Conservation (phyloP, 2,113 vertebrate genomes). For the Rostratula benghalensis region DNA sequence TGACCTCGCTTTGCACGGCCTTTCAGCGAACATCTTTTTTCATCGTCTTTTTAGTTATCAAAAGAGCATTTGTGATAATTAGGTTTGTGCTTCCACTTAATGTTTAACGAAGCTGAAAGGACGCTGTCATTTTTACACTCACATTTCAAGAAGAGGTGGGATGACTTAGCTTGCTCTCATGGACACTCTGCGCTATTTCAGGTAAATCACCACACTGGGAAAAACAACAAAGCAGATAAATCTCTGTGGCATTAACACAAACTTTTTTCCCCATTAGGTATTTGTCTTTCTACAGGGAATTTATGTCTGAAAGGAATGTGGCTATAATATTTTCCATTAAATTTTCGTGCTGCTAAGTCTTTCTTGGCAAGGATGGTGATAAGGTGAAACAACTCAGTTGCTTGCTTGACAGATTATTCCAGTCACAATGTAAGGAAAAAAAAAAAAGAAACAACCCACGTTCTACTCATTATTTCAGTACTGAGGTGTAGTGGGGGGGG, state of each 20-base stretch:
- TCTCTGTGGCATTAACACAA: background rate
- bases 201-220: background rate
- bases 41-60: background rate
- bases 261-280: background rate
- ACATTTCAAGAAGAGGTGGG: background rate
- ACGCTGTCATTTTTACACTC: background rate
- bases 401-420: conserved; percentile 39
- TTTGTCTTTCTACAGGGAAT: background rate
- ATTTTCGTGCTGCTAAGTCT: conserved; percentile 3
- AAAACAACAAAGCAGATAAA: conserved; percentile 5
- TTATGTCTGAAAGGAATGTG: conserved; percentile 16
- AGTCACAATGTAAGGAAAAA: background rate
- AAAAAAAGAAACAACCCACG: background rate
- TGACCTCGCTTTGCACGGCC: background rate
- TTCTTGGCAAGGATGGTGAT: background rate
- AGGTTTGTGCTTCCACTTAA: background rate
- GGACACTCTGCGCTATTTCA: background rate
- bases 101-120: background rate
- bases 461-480: conserved; percentile 11
- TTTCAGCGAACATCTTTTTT: background rate
- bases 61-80: background rate
- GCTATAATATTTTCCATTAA: conserved; percentile 40
- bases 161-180: background rate
- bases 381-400: conserved; percentile 8
- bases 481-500: background rate